Conservation (phyloP, 30 jellyfish, hydroid and myxozoan species). For the Cassiopea andromeda region DNA sequence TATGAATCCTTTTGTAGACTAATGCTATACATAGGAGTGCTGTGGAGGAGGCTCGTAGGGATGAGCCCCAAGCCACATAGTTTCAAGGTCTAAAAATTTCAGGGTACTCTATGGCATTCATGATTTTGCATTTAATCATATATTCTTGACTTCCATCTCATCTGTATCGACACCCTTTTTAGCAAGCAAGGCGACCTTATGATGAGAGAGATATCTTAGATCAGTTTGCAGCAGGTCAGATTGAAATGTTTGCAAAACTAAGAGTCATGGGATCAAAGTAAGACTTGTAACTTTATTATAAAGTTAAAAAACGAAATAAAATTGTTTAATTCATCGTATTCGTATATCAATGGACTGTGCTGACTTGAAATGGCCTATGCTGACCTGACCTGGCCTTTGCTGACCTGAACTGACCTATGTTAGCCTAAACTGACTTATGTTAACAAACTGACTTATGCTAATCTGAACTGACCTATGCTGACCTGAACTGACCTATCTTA, state of each 20-base stretch:
- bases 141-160: background rate
- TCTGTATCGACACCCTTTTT: background rate
- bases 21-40: too few species aligned
- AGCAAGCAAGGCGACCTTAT: constrained; percentile 99
- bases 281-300: background rate
- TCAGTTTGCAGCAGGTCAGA: constrained; percentile 92
- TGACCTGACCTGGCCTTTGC: background rate
- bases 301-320: background rate
- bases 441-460: background rate
- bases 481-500: background rate
- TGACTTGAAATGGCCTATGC: background rate
- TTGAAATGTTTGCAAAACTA: constrained; percentile 92
- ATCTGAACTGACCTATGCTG: background rate
- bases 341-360: background rate
- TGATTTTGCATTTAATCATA: too few species aligned
- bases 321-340: too few species aligned
- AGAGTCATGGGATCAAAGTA: constrained; percentile 74
- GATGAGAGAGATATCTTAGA: constrained; percentile 94
- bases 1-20: too few species aligned
- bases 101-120: too few species aligned
- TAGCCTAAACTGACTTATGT: background rate
- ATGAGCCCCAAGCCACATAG: too few species aligned
- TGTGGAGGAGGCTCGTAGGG: too few species aligned
- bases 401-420: background rate
- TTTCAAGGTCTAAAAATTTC: too few species aligned